Conservation (phyloP, 2,797 vertebrate species). For the Mastacembelus armatus region DNA sequence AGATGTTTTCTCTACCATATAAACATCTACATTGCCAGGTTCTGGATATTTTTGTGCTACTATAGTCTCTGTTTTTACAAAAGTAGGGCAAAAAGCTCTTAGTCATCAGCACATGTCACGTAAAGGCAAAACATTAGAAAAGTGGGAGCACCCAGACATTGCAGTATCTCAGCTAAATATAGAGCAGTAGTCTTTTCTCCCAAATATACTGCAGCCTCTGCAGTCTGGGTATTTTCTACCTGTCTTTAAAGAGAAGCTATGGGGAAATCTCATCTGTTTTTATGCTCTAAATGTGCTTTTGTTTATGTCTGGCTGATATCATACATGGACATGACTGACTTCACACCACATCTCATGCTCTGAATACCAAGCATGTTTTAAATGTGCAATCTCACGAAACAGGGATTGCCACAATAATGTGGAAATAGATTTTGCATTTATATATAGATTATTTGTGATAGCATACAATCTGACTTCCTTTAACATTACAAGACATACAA, state of each 20-base stretch:
- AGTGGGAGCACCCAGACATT: conserved; percentile 77
- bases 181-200: conserved; percentile 65
- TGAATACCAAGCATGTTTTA: conserved; percentile 5
- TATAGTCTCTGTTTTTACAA: conserved; percentile 20
- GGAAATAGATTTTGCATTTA: background rate
- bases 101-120: conserved; percentile 48
- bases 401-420: conserved; percentile 37
- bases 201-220: conserved; percentile 74
- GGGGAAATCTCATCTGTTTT: conserved; percentile 17
- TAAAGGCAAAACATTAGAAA: conserved; percentile 46
- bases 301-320: background rate
- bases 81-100: conserved; percentile 40
- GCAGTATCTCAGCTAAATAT: conserved; percentile 80
- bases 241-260: conserved; percentile 45
- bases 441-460: too few relatives aligned
- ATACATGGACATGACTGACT: conserved; percentile 21
- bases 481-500: background rate
- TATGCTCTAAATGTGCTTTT: background rate
- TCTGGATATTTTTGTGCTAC: conserved; percentile 31
- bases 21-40: conserved; percentile 13
- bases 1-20: conserved; percentile 33
- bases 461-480: background rate
- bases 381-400: conserved; percentile 48
- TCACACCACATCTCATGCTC: conserved; percentile 45
- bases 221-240: conserved; percentile 73